Conservation (phyloP, 2,888 invertebrate genomes). For the Acleris literana region DNA sequence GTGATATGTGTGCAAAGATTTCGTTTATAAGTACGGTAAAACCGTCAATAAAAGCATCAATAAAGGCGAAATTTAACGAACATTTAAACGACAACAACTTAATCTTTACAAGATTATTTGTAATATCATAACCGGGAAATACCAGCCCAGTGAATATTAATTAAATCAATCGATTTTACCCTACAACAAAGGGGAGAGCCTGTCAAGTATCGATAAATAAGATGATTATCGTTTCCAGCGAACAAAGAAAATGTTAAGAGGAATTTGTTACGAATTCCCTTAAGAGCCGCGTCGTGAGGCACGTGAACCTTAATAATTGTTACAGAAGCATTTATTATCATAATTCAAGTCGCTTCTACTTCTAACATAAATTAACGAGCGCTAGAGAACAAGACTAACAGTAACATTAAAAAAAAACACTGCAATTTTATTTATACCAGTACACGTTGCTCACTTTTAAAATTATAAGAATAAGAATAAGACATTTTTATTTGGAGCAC, state of each 20-base stretch:
- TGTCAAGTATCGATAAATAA: conserved; percentile 47
- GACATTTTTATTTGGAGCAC: too few relatives aligned
- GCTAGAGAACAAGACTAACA: conserved; percentile 22
- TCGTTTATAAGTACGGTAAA: not conserved
- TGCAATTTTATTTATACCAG: not conserved
- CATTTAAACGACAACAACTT: conserved; percentile 4
- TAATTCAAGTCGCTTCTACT: conserved; percentile 16
- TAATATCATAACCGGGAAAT: conserved; percentile 26
- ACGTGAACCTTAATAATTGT: conserved; percentile 44
- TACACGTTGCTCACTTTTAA: not conserved
- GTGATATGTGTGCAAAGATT: too few relatives aligned
- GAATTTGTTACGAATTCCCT: conserved; percentile 41
- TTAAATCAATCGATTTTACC: conserved; percentile 46
- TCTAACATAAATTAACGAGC: not conserved
- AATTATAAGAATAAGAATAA: not conserved
- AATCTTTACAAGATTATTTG: conserved; percentile 14
- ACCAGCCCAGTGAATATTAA: conserved; percentile 39
- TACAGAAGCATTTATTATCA: conserved; percentile 37
- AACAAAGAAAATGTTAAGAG: conserved; percentile 47
- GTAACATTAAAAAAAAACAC: not conserved
- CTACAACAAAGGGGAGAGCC: conserved; percentile 41
- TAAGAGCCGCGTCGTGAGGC: conserved; percentile 25
- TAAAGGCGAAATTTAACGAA: not conserved
- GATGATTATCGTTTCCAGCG: conserved; percentile 43
- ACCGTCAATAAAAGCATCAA: not conserved